Conservation (phyloP, 2,797 vertebrate genomes). For the Siniperca scherzeri region DNA sequence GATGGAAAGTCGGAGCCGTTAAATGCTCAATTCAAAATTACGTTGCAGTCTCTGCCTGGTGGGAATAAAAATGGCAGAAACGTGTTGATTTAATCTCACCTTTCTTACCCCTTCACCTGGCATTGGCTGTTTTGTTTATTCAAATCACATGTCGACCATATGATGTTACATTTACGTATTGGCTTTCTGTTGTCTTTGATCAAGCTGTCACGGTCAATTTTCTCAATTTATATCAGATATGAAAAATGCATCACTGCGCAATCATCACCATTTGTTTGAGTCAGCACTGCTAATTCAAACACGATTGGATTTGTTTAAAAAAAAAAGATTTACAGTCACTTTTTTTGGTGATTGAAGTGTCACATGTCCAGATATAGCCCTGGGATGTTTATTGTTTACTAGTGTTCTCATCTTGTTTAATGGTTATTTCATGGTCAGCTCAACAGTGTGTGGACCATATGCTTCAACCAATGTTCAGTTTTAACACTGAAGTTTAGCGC, state of each 20-base stretch:
- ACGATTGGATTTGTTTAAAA: slow-evolving; percentile 31
- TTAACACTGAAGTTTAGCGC: slow-evolving; percentile 13
- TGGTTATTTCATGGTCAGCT: slow-evolving; percentile 25
- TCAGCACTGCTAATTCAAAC: slow-evolving; percentile 19
- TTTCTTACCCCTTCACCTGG: slow-evolving; percentile 35
- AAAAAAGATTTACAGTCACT: not conserved
- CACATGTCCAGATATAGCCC: not conserved
- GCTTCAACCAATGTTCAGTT: slow-evolving; percentile 9
- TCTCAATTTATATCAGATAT: slow-evolving; percentile 21
- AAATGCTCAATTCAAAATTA: not conserved
- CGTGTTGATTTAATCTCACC: slow-evolving; percentile 55
- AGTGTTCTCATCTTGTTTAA: slow-evolving; percentile 22
- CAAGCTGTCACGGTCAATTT: slow-evolving; percentile 46
- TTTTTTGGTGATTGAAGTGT: slow-evolving; percentile 9
- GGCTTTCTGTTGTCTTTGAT: slow-evolving; percentile 55
- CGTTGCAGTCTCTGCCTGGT: not conserved
- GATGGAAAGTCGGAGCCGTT: not conserved
- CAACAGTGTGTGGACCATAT: slow-evolving; percentile 57
- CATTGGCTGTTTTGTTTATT: slow-evolving; percentile 31
- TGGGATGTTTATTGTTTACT: slow-evolving; percentile 35
- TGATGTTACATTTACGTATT: slow-evolving; percentile 20
- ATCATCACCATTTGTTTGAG: slow-evolving; percentile 14
- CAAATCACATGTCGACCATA: slow-evolving; percentile 38
- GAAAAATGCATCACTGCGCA: slow-evolving; percentile 50
- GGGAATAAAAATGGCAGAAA: slow-evolving; percentile 7